Base-by-base conservation (phyloP, 2,797 vertebrate species). In the Gymnopithys bicolor region DNA sequence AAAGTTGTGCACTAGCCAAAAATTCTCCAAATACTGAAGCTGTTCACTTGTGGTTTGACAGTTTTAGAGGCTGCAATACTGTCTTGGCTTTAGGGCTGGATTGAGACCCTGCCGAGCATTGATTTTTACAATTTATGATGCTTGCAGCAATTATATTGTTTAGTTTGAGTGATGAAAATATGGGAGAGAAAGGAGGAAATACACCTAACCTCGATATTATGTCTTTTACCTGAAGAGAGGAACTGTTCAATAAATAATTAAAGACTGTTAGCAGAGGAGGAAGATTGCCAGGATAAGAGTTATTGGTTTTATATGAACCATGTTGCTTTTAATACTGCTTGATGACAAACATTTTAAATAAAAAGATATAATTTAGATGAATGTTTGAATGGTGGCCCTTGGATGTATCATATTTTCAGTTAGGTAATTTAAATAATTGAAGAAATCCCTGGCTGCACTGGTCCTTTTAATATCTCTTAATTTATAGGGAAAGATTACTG, bases 341-440 rank as follows among this genome's bases (percentile, higher is more conserved):
- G 27, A 75, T 84, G 43, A 58, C 48, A 94, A 94, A 84, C 17
- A 77, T 32, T 67, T 93, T 74, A 78, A 86, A 59, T 91, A 73
- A 90, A 92, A 77, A 92, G 66, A 37, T 75, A 39, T 27, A 39
- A 77, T 84, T 89, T 80, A 73, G 45, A 78, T 35, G 24, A 81
- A 30, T 71, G 27, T 71, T 89, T 73, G 63, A 83, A 58, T 23
- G 7, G 58, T 33, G 19, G 19, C 37, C 35, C 19, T 87, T 79
- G 83, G 17, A 52, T 93, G 30, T 59, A 55, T 77, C 37, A 11
- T 70, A 39, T 74, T 84, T 73, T 87, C 52, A 85, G 59, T 64
- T 62, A 49, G 5, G 24, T 79, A 46, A 77, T 82, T 90, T 91
- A 93, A 96, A 89, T 87, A 74, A 91, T 66, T 92, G 76, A 94